Evolutionary conservation across 2,888 invertebrate genomes (phyloP).

Genomic region (Cephus runcator): DNA sequence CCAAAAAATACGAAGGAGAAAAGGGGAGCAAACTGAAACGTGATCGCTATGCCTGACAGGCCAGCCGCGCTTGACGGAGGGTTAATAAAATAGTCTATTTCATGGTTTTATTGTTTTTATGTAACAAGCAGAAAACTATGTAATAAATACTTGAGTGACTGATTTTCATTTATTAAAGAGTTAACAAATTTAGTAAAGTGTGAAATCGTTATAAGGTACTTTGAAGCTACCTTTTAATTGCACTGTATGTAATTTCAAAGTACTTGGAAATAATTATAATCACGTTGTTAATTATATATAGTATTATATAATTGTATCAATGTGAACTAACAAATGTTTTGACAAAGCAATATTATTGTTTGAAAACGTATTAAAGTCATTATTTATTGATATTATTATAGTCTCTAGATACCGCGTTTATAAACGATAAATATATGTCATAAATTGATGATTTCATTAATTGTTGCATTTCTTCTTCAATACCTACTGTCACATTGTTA

Average conservation of each 20-base stretch:
- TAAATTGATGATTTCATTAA: neutral
- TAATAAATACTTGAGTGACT: neutral
- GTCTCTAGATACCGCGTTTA: neutral
- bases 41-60: no score
- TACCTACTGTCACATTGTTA: neutral
- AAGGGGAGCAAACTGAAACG: no score
- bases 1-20: no score
- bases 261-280: slow-evolving; percentile 6
- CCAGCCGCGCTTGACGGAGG: no score
- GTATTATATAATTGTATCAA: neutral
- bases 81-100: neutral
- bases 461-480: neutral
- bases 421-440: neutral
- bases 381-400: neutral
- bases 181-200: slow-evolving; percentile 8
- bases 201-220: neutral
- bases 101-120: neutral
- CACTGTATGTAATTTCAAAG: neutral
- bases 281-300: neutral
- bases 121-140: neutral
- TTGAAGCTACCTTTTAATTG: neutral
- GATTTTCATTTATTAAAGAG: slow-evolving; percentile 19
- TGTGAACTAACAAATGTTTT: neutral
- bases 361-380: neutral
- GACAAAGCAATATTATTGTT: neutral